Evolutionary conservation across 2,888 invertebrate genomes (phyloP), one percentile per base, ranked within the genome.

Genomic region (Drosophila trichaetosa): DNA sequence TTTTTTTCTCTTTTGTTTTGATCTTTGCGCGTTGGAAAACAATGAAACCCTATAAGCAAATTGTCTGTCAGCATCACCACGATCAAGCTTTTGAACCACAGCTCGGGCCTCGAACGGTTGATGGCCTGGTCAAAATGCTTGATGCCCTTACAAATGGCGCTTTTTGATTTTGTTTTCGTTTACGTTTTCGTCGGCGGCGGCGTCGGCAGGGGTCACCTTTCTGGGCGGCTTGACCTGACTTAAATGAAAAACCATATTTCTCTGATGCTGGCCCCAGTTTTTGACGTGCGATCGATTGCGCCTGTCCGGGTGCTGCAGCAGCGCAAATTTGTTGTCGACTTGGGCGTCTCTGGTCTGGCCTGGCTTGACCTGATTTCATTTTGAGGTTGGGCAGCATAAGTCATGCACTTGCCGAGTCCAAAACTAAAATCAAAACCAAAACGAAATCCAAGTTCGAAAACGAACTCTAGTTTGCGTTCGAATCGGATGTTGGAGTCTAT

Each of bases 221-320:
- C 69, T 75, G 87, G 83, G 90, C 90, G 86, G 69, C 86, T 78
- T 90, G 90, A 87, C 87, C 90, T 75, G 87, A 59, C 90, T 87
- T 87, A 90, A 90, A 87, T 87, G 87, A 90, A 90, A 89, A 87
- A 82, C 82, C 89, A 87, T 86, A 88, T 90, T 87, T 89, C 84
- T 87, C 72, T 53, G 69, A 64, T 54, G 82, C 69, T 87, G 85
- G 90, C 88, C 81, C 90, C 85, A 89, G 85, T 86, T 86, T 86
- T 74, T 86, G 85, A 86, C 85, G 85, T 89, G 86, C 85, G 85
- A 86, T 86, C 85, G 85, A 86, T 86, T 86, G 89, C 89, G 89
- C 73, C 88, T 87, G 89, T 89, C 87, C 61, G 66, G 52, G 57
- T 64, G 82, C 75, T 79, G 70, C 53, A 71, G 73, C 73, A 73